Conservation (phyloP, 1,140 invertebrate genomes). For the Andrena cerasifolii region DNA sequence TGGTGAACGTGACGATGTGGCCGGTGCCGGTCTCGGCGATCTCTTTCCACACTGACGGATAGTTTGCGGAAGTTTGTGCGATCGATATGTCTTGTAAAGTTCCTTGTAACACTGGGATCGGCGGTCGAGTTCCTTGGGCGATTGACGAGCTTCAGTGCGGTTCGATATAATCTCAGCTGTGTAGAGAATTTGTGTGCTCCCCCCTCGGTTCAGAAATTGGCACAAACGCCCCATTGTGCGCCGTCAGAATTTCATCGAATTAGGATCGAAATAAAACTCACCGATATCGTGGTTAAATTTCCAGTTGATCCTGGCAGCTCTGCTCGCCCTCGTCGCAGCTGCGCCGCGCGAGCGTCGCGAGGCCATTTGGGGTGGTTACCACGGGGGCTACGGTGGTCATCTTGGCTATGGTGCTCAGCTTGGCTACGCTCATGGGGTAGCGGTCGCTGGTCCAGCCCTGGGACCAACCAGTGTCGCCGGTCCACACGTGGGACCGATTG, state of each 20-base stretch:
- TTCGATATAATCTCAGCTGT: no score
- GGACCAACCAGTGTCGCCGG: constrained; percentile 73
- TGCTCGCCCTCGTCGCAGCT: constrained; percentile 65
- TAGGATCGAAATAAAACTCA: constrained; percentile 17
- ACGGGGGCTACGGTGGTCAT: constrained; percentile 60
- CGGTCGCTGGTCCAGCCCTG: constrained; percentile 73
- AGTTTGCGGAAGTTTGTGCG: no score
- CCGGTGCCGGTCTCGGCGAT: no score
- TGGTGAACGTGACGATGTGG: not conserved
- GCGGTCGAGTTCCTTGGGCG: no score
- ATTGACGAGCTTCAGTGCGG: no score
- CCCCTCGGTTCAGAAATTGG: no score
- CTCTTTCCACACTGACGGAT: no score
- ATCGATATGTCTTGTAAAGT: no score
- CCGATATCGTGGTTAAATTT: constrained; percentile 8
- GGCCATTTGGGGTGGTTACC: constrained; percentile 61
- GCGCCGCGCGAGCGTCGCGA: constrained; percentile 65
- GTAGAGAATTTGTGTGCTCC: no score
- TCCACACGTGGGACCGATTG: constrained; percentile 72
- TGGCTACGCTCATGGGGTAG: constrained; percentile 74
- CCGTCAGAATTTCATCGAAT: no score
- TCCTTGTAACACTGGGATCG: no score
- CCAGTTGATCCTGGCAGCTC: constrained; percentile 62
- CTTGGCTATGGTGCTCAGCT: constrained; percentile 58
- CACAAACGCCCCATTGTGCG: no score